Conservation (phyloP, 2,797 vertebrate species). For the Gorsachius magnificus region DNA sequence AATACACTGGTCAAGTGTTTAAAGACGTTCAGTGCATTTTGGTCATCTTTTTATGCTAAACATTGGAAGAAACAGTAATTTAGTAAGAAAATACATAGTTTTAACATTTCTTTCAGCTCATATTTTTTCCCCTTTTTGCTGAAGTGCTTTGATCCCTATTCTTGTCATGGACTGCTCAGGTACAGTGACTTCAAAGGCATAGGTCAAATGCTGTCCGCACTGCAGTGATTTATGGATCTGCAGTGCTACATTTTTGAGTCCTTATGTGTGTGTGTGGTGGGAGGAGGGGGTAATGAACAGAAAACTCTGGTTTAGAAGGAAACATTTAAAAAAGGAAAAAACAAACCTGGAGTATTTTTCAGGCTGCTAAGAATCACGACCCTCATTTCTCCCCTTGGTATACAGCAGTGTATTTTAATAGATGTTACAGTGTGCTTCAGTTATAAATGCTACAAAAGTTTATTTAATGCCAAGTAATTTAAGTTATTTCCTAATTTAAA, state of each 20-base stretch:
- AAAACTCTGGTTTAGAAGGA: neutral
- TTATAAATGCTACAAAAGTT: neutral
- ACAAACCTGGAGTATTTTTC: neutral
- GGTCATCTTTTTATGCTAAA: neutral
- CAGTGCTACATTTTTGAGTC: neutral
- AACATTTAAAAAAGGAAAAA: neutral
- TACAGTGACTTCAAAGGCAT: neutral
- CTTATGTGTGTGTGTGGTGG: rapidly evolving
- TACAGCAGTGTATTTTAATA: neutral
- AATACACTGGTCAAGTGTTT: neutral
- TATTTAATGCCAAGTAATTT: neutral
- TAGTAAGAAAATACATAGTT: neutral
- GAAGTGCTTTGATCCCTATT: neutral
- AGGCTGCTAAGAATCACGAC: neutral
- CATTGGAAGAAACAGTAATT: neutral
- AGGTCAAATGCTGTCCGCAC: neutral
- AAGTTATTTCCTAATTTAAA: neutral
- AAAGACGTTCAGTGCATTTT: neutral
- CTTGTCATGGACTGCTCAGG: neutral
- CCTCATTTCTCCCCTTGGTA: neutral
- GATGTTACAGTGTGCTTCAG: neutral
- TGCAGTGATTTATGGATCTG: neutral
- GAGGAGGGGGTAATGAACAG: neutral
- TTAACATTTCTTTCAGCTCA: neutral
- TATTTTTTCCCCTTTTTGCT: neutral